Percentiles rank a stretch among this genome's conserved stretches.
Conservation (phyloP, 2,113 vertebrate genomes). For the Patagioenas fasciata region DNA sequence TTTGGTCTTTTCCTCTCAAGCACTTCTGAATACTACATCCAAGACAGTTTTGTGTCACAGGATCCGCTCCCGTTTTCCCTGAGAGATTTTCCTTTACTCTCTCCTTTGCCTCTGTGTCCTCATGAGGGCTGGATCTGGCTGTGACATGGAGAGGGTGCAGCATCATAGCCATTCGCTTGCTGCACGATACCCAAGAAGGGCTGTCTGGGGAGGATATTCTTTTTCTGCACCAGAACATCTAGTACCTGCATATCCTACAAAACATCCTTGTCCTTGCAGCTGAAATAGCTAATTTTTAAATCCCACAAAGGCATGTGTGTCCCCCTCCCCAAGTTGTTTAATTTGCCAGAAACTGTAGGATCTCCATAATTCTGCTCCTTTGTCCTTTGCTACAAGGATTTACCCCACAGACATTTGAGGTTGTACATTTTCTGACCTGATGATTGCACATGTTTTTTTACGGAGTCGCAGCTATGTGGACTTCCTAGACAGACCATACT, state of each 20-base stretch:
- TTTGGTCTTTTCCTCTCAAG: slow-evolving; percentile 5
- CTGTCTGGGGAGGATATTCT: not conserved
- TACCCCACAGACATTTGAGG: not conserved
- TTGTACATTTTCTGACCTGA: not conserved
- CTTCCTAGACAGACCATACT: not conserved
- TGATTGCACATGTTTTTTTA: not conserved
- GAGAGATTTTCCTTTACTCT: slow-evolving; percentile 20
- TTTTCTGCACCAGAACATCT: not conserved
- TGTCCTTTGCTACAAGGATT: not conserved
- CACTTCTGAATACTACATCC: slow-evolving; percentile 13
- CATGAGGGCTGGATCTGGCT: not conserved
- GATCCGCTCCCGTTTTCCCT: not conserved
- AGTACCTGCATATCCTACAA: not conserved
- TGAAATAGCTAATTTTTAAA: not conserved
- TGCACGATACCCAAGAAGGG: not conserved
- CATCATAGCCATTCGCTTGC: not conserved
- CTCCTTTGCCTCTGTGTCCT: not conserved
- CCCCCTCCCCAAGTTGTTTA: fast-evolving
- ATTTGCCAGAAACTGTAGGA: not conserved
- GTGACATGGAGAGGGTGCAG: fast-evolving
- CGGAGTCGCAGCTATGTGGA: not conserved
- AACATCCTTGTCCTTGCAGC: not conserved
- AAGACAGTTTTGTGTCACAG: not conserved
- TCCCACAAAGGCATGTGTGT: not conserved
- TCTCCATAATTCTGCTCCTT: not conserved